Evolutionary conservation across 2,888 invertebrate species (phyloP).

Genomic region (Scrobipalpa atriplicella): DNA sequence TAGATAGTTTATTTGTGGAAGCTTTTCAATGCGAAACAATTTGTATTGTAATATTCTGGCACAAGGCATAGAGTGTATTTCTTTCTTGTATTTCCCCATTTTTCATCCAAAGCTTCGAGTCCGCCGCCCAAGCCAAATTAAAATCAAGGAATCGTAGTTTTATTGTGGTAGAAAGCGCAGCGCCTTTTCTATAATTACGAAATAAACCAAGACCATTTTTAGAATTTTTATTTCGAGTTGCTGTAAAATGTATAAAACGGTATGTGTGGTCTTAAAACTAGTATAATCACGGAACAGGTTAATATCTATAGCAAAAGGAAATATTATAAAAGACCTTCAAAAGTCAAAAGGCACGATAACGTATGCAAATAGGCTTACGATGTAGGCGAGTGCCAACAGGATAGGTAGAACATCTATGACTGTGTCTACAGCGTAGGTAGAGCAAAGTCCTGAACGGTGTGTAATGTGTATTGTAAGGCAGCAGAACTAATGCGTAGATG

Average conservation of each 20-base stretch:
- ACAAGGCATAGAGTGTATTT: neutral
- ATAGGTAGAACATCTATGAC: too few species aligned
- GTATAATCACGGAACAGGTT: too few species aligned
- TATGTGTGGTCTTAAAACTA: too few species aligned
- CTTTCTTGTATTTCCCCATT: neutral
- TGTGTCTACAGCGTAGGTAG: too few species aligned
- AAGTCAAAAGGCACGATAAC: too few species aligned
- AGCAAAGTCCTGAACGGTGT: too few species aligned
- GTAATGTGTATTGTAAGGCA: too few species aligned
- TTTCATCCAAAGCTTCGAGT: conserved; percentile 6
- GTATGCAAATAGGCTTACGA: too few species aligned
- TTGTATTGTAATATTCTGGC: neutral
- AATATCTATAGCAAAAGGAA: too few species aligned
- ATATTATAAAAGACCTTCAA: too few species aligned
- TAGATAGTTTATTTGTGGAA: neutral
- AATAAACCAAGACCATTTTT: neutral
- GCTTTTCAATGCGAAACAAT: neutral
- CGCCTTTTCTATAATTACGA: neutral
- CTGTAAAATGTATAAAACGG: neutral
- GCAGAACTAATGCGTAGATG: neutral
- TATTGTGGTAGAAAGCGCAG: neutral
- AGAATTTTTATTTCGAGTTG: neutral
- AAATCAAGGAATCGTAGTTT: neutral
- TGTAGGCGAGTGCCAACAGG: too few species aligned
- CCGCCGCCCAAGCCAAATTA: conserved; percentile 12